phyloP scores from a whole-genome alignment of 2,888 invertebrate species.

The Trichogramma dendrolimi region DNA sequence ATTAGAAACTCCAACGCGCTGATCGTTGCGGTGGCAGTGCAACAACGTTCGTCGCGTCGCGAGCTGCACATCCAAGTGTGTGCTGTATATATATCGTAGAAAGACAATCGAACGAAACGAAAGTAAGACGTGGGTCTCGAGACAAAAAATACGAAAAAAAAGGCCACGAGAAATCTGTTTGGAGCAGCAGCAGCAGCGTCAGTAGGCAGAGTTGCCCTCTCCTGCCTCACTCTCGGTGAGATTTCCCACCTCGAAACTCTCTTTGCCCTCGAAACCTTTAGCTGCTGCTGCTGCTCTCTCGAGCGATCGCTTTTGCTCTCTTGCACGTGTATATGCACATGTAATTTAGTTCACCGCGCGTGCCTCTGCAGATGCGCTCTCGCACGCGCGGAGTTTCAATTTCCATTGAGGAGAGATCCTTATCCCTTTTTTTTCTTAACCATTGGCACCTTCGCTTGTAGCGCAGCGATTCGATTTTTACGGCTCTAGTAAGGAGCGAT shows the following conservation, averaged over 20 bases:
- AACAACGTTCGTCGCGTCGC: constrained; percentile 4
- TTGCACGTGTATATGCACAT: neutral
- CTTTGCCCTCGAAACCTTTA: constrained; percentile 41
- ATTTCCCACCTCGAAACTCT: constrained; percentile 24
- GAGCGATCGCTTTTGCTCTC: constrained; percentile 18
- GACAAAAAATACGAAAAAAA: constrained; percentile 10
- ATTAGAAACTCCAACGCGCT: no score
- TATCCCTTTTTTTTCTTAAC: constrained; percentile 10
- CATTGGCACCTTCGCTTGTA: constrained; percentile 8
- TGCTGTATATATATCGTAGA: constrained; percentile 23
- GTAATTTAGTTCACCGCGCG: constrained; percentile 6
- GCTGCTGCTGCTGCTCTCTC: neutral
- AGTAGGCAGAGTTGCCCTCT: no score
- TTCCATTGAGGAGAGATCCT: constrained; percentile 20
- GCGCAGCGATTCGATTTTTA: constrained; percentile 6
- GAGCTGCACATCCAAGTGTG: constrained; percentile 4
- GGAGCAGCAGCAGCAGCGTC: constrained; percentile 1
- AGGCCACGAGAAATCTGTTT: constrained; percentile 32
- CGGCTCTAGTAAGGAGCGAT: no score
- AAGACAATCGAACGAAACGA: constrained; percentile 35
- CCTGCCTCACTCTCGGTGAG: neutral
- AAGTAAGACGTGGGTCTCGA: constrained; percentile 19
- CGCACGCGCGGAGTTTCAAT: constrained; percentile 24
- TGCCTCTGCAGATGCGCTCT: neutral
- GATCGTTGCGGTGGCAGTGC: neutral